Evolutionary conservation across 1,140 invertebrate genomes (phyloP), one percentile per base, ranked within the genome.

Genomic region (Littorina saxatilis): DNA sequence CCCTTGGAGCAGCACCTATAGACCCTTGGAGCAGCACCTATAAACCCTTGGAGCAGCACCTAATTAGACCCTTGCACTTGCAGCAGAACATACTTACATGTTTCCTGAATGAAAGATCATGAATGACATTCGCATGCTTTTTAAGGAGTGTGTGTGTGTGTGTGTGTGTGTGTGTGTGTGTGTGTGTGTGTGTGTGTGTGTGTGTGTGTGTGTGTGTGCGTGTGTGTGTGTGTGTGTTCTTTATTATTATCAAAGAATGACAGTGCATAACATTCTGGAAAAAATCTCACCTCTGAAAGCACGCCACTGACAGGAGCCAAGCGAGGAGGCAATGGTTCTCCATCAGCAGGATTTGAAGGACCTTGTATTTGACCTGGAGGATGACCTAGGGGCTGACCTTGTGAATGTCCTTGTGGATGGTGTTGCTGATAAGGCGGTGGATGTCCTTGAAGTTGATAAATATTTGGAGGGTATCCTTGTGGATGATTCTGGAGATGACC

Each of bases 301-400:
- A 50, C 39, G 27, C 43, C 70, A 17, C 70, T 73, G 3, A 73
- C 70, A 39, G 66, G 63, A 9, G 66, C 66, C 5, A 68, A 17
- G 23, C 66, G 66, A 13, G 66, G 66, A 9, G 66, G 66, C 32
- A 68, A 23, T 39, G 13, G 23, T 35, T 68, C 66, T 5, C 2
- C 66, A 7, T n/a, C 35, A 17, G 27, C n/a, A 39, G 35, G 39
- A 39, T 23, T 40, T 68, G 29, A 3, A 23, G 9, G 66, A 47
- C 43, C 43, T 47, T 68, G 66, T 3, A 23, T 35, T 7, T 66
- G 61, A 66, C 61, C 61, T 66, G 29, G 61, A 4, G 23, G 61
- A 1, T 5, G 32, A 5, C 61, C 61, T 32, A 5, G 61, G 27
- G 5, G 23, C 29, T 66, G 32, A 35, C 27, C 61, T 32, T 5